Conservation (phyloP, 1,140 invertebrate genomes). For the Drepana arcuata region DNA sequence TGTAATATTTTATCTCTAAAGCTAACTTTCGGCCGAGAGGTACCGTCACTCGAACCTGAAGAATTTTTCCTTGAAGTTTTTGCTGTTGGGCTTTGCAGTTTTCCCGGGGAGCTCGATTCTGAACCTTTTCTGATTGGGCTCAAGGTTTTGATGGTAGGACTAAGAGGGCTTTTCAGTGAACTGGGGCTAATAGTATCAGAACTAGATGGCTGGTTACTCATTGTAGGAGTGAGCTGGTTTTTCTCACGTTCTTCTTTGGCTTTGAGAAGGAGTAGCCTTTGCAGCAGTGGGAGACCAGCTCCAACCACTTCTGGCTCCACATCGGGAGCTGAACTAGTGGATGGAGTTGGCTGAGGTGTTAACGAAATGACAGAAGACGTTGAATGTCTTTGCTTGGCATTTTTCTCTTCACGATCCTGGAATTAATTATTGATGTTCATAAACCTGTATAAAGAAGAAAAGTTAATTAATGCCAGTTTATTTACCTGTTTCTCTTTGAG, state of each 20-base stretch:
- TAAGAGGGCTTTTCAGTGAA: conserved; percentile 67
- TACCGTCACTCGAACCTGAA: conserved; percentile 63
- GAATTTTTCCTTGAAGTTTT: conserved; percentile 67
- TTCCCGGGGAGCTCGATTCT: conserved; percentile 63
- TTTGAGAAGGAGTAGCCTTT: conserved; percentile 84
- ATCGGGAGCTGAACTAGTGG: conserved; percentile 54
- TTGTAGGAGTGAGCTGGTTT: conserved; percentile 50
- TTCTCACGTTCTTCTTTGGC: conserved; percentile 82
- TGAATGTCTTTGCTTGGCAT: conserved; percentile 57
- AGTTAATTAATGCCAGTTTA: background rate
- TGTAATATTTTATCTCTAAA: conserved; percentile 70
- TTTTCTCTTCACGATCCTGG: conserved; percentile 74
- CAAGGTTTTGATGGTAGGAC: conserved; percentile 64
- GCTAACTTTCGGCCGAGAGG: conserved; percentile 64
- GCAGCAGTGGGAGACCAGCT: conserved; percentile 82
- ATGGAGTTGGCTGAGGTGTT: conserved; percentile 55
- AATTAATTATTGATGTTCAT: no score
- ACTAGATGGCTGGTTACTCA: conserved; percentile 61
- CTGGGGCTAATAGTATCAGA: conserved; percentile 67
- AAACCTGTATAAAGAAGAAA: no score
- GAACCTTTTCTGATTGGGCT: conserved; percentile 64
- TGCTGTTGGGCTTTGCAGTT: conserved; percentile 61
- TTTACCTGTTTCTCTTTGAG: conserved; percentile 88
- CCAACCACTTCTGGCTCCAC: conserved; percentile 76
- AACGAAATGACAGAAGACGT: conserved; percentile 60